Base-by-base conservation (phyloP, 2,113 vertebrate species). In the Lycaon pictus region DNA sequence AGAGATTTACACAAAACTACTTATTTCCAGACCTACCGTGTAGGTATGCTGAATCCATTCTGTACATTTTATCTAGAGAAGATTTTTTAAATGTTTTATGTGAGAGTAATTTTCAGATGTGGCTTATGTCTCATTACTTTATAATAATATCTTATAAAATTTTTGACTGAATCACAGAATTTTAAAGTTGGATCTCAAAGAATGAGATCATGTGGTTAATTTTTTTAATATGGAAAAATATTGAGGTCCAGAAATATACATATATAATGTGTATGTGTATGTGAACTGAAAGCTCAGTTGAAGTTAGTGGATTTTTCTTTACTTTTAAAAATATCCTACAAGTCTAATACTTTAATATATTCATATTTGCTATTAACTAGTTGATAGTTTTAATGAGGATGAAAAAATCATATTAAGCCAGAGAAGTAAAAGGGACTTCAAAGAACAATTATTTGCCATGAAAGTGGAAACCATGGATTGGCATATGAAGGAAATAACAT, bases 401-500 rank as follows among this genome's bases (percentile, higher is more conserved):
- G 12, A 76, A 89, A 84, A 87, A 83, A 56, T 88, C 62, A 82
- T 84, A 71, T 69, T 92, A 25, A 97, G 71, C 16, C 82, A 91
- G 23, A 82, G 10, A 88, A 81, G 13, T 92, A 88, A 93, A 86
- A 56, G 13, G 7, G 2, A 74, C 19, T 88, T 76, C 79, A 74
- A 95, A 77, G 65, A 71, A 89, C 91, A 84, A 60, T 88, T 58
- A 92, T 95, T n/a, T 62, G 12, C 58, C 23, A 23, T 53, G 71
- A 88, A 93, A 94, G 72, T 88, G 27, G 87, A 96, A 96, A 74
- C 12, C 19, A 55, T 55, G 20, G 43, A 32, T 90, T 96, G 85
- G 53, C 29, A 43, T 67, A 79, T 32, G 69, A 96, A 94, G 51
- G 63, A 82, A 94, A 92, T 94, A 94, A 88, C 88, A 76, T 77